Evolutionary conservation across 2,888 invertebrate genomes (phyloP).

Genomic region (Carcina quercana): DNA sequence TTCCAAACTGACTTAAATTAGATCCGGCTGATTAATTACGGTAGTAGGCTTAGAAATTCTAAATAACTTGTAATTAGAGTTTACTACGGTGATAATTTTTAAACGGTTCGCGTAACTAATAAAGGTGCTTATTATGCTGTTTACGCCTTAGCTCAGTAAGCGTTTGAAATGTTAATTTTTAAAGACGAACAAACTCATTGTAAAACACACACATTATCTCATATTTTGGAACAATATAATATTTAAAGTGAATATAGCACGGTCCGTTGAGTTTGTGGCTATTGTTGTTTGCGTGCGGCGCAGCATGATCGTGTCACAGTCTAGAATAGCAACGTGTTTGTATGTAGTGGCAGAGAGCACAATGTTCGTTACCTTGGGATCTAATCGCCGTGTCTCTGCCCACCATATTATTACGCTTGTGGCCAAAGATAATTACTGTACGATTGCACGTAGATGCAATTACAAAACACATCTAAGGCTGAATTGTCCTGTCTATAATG

Average conservation of each 20-base stretch:
- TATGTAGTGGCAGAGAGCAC: conserved; percentile 15
- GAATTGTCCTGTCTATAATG: conserved; percentile 28
- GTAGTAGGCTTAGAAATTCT: no score
- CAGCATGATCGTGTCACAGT: background rate
- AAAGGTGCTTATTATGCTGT: no score
- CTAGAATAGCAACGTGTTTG: conserved; percentile 14
- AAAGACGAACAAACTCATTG: background rate
- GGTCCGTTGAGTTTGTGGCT: conserved; percentile 2
- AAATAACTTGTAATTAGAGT: no score
- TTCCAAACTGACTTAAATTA: no score
- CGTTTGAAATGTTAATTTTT: background rate
- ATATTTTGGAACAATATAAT: conserved; percentile 8
- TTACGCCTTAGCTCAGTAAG: no score
- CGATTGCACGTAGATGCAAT: conserved; percentile 59
- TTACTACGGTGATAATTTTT: no score
- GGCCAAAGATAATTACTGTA: conserved; percentile 52
- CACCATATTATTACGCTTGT: conserved; percentile 47
- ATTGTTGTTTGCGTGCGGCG: conserved; percentile 2
- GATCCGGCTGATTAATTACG: no score
- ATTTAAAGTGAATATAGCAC: conserved; percentile 9
- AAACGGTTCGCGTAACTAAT: no score
- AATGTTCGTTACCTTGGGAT: conserved; percentile 37
- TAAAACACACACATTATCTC: conserved; percentile 1
- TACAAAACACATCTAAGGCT: conserved; percentile 29
- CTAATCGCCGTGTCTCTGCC: conserved; percentile 33